A percentile compares a stretch with the other conserved stretches of the same genome.
These are phyloP conservation scores for Pentalonia nigronervosa DNA, from an alignment of 1,140 invertebrate genomes.

Conservation along the genomic window DNA sequence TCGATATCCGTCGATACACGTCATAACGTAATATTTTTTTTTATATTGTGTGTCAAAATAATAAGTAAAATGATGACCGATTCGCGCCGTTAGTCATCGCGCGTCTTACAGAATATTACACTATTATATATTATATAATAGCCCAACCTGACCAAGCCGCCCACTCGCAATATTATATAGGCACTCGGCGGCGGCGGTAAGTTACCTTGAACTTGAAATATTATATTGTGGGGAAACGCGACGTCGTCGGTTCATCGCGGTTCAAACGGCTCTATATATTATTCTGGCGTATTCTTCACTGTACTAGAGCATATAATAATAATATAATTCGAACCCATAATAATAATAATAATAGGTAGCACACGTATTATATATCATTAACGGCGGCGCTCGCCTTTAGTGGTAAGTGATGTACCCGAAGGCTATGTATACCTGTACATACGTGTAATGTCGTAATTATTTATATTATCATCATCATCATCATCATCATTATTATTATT, in stretches of 20 bases:
- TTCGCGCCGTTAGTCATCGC: neutral
- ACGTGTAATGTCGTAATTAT: neutral
- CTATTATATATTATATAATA: neutral
- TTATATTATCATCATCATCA: neutral
- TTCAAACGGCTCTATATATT: neutral
- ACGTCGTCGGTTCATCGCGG: neutral
- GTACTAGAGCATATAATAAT: neutral
- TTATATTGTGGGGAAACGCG: neutral
- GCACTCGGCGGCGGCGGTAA: neutral
- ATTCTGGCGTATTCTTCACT: neutral
- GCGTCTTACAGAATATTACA: too few species aligned
- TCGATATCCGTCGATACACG: neutral
- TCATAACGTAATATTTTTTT: neutral
- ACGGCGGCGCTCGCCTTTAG: too few species aligned
- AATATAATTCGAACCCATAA: neutral
- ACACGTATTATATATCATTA: neutral
- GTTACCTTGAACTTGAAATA: slow-evolving; percentile 8
- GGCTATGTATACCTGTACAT: neutral
- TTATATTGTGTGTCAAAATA: neutral
- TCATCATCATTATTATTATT: neutral
- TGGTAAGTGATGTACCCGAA: neutral
- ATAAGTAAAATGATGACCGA: neutral
- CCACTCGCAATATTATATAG: neutral
- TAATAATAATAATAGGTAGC: neutral
- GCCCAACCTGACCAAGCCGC: neutral